phyloP scores from a whole-genome alignment of 2,888 invertebrate species.

The Daptonema setosum region DNA sequence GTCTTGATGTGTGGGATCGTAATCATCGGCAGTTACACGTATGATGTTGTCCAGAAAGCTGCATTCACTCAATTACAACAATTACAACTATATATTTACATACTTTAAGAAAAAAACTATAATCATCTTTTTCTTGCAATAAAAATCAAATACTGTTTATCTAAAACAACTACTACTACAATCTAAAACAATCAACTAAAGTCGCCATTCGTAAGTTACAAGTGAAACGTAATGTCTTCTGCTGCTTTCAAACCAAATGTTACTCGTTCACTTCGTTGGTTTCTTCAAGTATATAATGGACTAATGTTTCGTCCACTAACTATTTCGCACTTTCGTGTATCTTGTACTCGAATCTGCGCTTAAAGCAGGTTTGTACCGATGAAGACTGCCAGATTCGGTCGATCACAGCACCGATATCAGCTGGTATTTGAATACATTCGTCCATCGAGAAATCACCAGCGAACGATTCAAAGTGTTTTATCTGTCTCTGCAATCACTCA shows the following conservation, averaged over 20 bases:
- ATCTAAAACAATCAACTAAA: neutral
- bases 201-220: neutral
- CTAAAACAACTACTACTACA: neutral
- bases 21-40: conserved; percentile 13
- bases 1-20: conserved; percentile 16
- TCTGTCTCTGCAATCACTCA: neutral
- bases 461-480: neutral
- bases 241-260: neutral
- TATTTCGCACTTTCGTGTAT: conserved; percentile 15
- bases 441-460: neutral
- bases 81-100: too few species aligned
- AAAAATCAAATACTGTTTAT: neutral
- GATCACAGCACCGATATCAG: conserved; percentile 8
- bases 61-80: too few species aligned
- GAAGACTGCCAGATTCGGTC: conserved; percentile 13
- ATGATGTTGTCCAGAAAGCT: conserved; percentile 16
- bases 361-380: conserved; percentile 11
- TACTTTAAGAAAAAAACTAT: too few species aligned
- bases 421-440: neutral
- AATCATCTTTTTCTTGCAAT: too few species aligned
- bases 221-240: neutral
- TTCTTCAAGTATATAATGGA: neutral
- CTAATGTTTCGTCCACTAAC: conserved; percentile 5
- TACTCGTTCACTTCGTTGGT: neutral
- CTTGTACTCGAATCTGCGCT: conserved; percentile 11